Evolutionary conservation across 2,797 vertebrate species (phyloP), one percentile per base, ranked within the genome.

Genomic region (Xenops minutus): DNA sequence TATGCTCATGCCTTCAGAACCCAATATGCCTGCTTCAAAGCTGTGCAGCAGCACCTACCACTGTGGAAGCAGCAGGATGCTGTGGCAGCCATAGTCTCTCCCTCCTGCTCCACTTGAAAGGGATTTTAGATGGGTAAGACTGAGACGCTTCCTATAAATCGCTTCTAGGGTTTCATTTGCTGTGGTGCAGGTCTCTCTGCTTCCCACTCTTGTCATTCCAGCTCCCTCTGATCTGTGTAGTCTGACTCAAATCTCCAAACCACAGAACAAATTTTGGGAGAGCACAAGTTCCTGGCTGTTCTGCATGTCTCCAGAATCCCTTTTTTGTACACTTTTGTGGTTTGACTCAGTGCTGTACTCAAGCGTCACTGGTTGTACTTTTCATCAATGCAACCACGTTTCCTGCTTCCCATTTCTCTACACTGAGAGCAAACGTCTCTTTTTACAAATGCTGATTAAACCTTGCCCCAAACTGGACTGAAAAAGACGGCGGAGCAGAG

Each of bases 211-310:
- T 58, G 79, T 37, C 51, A 37, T 72, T 93, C 75, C 39, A 77
- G 9, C 32, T 93, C 58, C 44, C 55, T 92, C 75, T 94, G 85
- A 89, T 94, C 63, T 94, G 73, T 88, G 79, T 94, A 85, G 87
- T 96, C 95, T 91, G 59, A 75, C 68, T 41, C 92, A 92, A 83
- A 69, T 39, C 55, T 84, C 66, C 55, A 96, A 93, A 94, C 88
- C 93, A 81, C 93, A 82, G 73, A 79, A 55, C 4, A 69, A 78
- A 92, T 75, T 56, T 14, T 23, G 71, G 62, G 88, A 90, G 19
- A 83, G 55, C 55, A 59, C 23, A 86, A 90, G 43, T 58, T 81
- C 67, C 32, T 89, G 73, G 58, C 66, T 86, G 37, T 75, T 88
- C 73, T 84, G 46, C n/a, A 19, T 56, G 89, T 83, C 85, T 96